Evolutionary conservation across 2,113 vertebrate genomes (phyloP).

Genomic region (Sebastes fasciatus): DNA sequence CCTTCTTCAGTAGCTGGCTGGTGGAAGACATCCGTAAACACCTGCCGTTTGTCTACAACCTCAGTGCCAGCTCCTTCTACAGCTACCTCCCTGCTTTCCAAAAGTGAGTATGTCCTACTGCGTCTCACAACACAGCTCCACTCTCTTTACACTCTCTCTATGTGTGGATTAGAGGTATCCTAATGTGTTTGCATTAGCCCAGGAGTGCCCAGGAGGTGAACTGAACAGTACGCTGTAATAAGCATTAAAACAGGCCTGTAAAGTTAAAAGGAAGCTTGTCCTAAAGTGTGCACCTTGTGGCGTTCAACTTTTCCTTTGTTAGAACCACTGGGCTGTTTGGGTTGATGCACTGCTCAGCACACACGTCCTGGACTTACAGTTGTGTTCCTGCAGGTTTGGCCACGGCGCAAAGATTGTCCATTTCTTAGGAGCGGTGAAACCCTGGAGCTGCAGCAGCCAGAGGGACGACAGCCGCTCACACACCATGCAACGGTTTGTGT

Average conservation of each 20-base stretch:
- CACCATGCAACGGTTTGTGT: slow-evolving; percentile 76
- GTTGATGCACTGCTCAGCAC: not conserved
- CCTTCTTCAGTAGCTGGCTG: slow-evolving; percentile 87
- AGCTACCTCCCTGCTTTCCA: slow-evolving; percentile 87
- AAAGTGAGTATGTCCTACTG: slow-evolving; percentile 80
- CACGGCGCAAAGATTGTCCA: slow-evolving; percentile 89
- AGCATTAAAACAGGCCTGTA: too few relatives aligned
- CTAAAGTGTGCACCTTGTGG: not conserved
- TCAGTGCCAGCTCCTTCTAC: slow-evolving; percentile 82
- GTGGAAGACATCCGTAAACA: slow-evolving; percentile 85
- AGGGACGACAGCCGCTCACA: slow-evolving; percentile 33
- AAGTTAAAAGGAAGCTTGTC: too few relatives aligned
- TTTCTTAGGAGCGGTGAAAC: slow-evolving; percentile 89
- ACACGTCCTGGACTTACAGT: not conserved
- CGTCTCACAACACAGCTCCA: not conserved
- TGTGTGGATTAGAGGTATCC: not conserved
- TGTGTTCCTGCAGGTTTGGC: slow-evolving; percentile 85
- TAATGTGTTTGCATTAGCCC: not conserved
- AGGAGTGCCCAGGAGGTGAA: too few relatives aligned
- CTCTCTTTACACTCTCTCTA: not conserved
- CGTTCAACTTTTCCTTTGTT: not conserved
- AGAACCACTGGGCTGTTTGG: not conserved
- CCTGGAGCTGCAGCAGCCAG: slow-evolving; percentile 85
- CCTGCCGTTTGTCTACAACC: slow-evolving; percentile 87
- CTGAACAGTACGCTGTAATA: too few relatives aligned